Conservation (phyloP, 2,888 invertebrate genomes). For the Biston stratarius region DNA sequence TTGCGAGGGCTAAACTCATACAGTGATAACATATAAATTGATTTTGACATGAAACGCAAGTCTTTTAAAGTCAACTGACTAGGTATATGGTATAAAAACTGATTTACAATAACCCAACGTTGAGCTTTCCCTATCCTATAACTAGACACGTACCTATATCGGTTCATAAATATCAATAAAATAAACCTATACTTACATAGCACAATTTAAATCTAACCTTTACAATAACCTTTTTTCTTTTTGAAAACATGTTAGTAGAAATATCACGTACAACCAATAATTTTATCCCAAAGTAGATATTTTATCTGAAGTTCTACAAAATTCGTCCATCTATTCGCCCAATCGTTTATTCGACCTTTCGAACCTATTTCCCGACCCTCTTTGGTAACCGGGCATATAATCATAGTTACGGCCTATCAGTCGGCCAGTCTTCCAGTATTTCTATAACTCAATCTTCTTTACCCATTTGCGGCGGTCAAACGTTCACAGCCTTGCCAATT, state of each 20-base stretch:
- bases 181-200: too few species aligned
- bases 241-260: neutral
- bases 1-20: constrained; percentile 13
- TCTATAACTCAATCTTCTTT: constrained; percentile 12
- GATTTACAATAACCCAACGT: too few species aligned
- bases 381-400: constrained; percentile 8
- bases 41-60: neutral
- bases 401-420: constrained; percentile 13
- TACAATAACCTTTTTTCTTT: too few species aligned
- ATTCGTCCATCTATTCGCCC: neutral
- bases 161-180: too few species aligned
- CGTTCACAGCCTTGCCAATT: neutral
- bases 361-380: constrained; percentile 11
- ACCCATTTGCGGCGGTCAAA: constrained; percentile 11
- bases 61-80: too few species aligned
- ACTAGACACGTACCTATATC: too few species aligned
- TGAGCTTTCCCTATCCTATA: too few species aligned
- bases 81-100: too few species aligned
- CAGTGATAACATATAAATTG: constrained; percentile 1
- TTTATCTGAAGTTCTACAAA: neutral
- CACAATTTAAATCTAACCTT: too few species aligned
- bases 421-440: neutral
- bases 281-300: neutral
- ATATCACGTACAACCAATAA: neutral
- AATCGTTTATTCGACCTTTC: constrained; percentile 11